Percentiles rank a stretch among this genome's conserved stretches.
Evolutionary conservation across 2,888 invertebrate genomes (phyloP).

Genomic region (Drosophila fungiperda): DNA sequence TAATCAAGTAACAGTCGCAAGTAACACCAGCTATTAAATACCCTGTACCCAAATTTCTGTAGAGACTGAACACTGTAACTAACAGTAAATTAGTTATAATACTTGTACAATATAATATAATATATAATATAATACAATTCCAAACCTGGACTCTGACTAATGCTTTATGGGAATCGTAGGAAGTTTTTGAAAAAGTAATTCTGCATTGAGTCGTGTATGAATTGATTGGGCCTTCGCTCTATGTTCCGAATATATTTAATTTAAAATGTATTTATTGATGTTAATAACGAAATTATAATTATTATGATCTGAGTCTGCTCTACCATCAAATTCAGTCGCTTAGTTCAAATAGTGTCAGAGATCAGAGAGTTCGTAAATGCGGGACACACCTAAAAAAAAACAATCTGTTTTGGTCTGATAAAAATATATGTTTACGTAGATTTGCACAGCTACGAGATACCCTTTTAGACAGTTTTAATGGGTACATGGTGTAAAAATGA

Average conservation of each 20-base stretch:
- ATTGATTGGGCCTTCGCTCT: no score
- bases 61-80: neutral
- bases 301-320: neutral
- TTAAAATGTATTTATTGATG: neutral
- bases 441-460: neutral
- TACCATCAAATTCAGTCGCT: neutral
- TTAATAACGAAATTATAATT: no score
- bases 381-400: neutral
- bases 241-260: no score
- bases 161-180: neutral
- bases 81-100: neutral
- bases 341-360: neutral
- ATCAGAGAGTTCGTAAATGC: neutral
- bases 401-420: neutral
- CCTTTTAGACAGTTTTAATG: neutral
- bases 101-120: neutral
- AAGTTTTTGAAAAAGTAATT: neutral
- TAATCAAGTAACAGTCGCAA: neutral
- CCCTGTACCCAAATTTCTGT: neutral
- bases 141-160: neutral
- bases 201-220: neutral
- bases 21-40: neutral
- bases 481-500: slow-evolving; percentile 45
- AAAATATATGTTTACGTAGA: neutral
- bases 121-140: neutral